These are phyloP conservation scores for Hylaea fasciaria DNA, from an alignment of 2,888 invertebrate species.

Conservation along the genomic window DNA sequence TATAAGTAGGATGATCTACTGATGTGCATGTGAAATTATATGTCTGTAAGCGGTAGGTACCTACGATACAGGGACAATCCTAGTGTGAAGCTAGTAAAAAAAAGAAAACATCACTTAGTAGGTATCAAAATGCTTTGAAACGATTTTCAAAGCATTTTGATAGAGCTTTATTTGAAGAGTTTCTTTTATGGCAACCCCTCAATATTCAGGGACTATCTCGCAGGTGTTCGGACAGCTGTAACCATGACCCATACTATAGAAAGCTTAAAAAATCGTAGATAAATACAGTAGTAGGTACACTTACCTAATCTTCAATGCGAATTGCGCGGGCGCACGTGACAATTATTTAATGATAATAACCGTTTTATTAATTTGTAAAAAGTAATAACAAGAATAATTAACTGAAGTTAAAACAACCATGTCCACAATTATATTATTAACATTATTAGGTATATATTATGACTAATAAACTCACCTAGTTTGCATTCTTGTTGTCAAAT, in stretches of 20 bases:
- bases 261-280: constrained; percentile 27
- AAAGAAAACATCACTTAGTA: background rate
- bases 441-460: too few species aligned
- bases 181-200: constrained; percentile 4
- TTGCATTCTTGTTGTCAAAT: constrained; percentile 31
- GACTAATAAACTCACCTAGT: constrained; percentile 9
- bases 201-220: constrained; percentile 16
- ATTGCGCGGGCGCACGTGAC: constrained; percentile 12
- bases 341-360: background rate
- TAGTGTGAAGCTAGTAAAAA: too few species aligned
- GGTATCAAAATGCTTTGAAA: constrained; percentile 10
- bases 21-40: too few species aligned
- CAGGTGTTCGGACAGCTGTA: constrained; percentile 42
- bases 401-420: too few species aligned
- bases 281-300: constrained; percentile 3
- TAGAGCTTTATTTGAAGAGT: constrained; percentile 12
- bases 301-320: background rate
- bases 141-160: constrained; percentile 12
- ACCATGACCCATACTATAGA: constrained; percentile 25
- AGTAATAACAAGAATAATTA: too few species aligned
- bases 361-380: too few species aligned
- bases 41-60: too few species aligned
- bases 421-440: too few species aligned
- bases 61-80: too few species aligned
- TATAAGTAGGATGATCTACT: background rate